phyloP scores from a whole-genome alignment of 2,888 invertebrate genomes.

The Schizaphis graminum region DNA sequence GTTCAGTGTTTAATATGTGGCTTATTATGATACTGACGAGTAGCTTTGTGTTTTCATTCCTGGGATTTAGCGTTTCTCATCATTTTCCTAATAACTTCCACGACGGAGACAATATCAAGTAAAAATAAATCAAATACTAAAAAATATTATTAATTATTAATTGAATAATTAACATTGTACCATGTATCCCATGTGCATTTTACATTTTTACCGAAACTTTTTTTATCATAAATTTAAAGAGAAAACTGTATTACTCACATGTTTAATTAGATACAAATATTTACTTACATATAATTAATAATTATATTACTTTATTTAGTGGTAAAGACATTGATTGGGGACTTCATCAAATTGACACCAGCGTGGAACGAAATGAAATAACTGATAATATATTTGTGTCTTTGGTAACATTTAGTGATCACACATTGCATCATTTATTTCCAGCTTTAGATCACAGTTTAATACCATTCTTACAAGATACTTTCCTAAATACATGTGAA shows the following conservation, averaged over 20 bases:
- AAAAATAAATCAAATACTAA: constrained; percentile 64
- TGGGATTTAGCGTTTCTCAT: constrained; percentile 83
- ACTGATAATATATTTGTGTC: constrained; percentile 77
- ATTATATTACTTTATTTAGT: constrained; percentile 61
- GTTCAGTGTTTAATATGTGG: constrained; percentile 74
- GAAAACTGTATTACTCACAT: background rate
- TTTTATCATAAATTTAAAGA: background rate
- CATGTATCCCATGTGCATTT: too few species aligned
- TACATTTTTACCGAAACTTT: background rate
- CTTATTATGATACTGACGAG: constrained; percentile 73
- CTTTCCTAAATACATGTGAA: constrained; percentile 76
- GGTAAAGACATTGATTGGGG: constrained; percentile 79
- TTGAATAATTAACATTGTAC: background rate
- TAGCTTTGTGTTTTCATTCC: constrained; percentile 77
- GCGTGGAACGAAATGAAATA: constrained; percentile 80
- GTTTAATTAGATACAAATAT: background rate
- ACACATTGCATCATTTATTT: constrained; percentile 84
- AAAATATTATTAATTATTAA: background rate
- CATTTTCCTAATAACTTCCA: constrained; percentile 85
- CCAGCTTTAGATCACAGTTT: constrained; percentile 85
- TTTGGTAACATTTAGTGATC: constrained; percentile 83
- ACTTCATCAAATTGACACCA: constrained; percentile 81
- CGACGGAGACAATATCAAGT: constrained; percentile 81
- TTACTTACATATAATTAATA: background rate
- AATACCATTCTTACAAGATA: constrained; percentile 78